phyloP scores from a whole-genome alignment of 1,140 invertebrate genomes.

The Pogonognathellus flavescens region DNA sequence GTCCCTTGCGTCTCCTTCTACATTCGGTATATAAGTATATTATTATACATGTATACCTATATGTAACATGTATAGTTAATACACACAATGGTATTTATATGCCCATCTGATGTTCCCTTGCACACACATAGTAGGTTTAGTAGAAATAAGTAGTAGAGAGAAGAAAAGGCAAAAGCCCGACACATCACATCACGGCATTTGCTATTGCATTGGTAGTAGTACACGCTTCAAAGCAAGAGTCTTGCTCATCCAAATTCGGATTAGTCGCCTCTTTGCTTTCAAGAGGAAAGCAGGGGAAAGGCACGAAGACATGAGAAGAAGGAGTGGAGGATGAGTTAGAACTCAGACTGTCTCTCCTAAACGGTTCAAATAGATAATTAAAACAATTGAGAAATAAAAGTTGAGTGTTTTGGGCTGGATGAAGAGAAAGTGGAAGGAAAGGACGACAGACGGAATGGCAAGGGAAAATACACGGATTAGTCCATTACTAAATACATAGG shows the following conservation, averaged over 20 bases:
- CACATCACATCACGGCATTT: background rate
- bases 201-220: conserved; percentile 3
- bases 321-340: conserved; percentile 45
- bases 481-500: background rate
- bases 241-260: conserved; percentile 48
- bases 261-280: conserved; percentile 29
- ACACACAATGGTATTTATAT: conserved; percentile 1
- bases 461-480: background rate
- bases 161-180: conserved; percentile 1
- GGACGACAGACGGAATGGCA: background rate
- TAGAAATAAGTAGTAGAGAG: conserved; percentile 22
- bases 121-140: background rate
- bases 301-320: background rate
- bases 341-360: conserved; percentile 41
- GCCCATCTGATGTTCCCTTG: background rate
- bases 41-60: background rate
- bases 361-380: conserved; percentile 62
- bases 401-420: conserved; percentile 53
- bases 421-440: conserved; percentile 31
- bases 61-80: background rate
- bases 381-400: conserved; percentile 66
- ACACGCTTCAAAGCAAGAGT: background rate
- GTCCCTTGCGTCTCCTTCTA: background rate
- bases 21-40: too few relatives aligned
- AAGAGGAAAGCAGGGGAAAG: conserved; percentile 1